Conservation (phyloP, 2,113 vertebrate species). For the Mionectes macconnelli region DNA sequence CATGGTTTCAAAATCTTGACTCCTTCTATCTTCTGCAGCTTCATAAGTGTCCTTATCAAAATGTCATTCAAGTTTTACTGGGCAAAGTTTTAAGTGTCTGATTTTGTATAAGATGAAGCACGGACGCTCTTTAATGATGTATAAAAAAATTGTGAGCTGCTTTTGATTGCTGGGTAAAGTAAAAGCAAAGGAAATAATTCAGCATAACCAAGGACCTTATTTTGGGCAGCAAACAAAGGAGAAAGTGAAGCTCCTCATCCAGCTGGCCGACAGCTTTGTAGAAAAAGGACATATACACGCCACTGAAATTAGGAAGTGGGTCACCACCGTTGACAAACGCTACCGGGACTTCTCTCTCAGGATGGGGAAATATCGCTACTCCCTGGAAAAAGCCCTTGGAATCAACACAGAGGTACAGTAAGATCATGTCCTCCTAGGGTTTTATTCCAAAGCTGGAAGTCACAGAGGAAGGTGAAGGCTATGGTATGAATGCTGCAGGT, state of each 20-base stretch:
- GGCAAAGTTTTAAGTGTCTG: background rate
- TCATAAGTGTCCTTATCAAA: background rate
- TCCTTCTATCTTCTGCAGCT: background rate
- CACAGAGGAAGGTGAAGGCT: background rate
- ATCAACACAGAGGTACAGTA: constrained; percentile 88
- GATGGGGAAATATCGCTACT: constrained; percentile 91
- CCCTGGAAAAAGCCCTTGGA: constrained; percentile 90
- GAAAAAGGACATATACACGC: constrained; percentile 95
- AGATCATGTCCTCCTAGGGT: background rate
- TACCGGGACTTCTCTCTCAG: constrained; percentile 95
- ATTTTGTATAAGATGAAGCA: background rate
- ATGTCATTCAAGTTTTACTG: background rate
- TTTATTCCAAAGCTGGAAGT: background rate
- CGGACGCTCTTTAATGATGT: background rate
- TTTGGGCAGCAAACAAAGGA: constrained; percentile 94
- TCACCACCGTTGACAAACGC: constrained; percentile 91
- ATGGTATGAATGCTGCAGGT: background rate
- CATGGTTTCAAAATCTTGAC: background rate
- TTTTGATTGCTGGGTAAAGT: constrained; percentile 6
- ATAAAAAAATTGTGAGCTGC: background rate
- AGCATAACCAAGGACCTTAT: constrained; percentile 50
- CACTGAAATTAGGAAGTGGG: constrained; percentile 95
- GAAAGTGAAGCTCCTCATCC: constrained; percentile 97
- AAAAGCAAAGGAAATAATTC: background rate
- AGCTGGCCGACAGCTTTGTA: constrained; percentile 94